A percentile compares a stretch with the other conserved stretches of the same genome.
Evolutionary conservation across 2,113 vertebrate species (phyloP).

Genomic region (Cheilinus undulatus): DNA sequence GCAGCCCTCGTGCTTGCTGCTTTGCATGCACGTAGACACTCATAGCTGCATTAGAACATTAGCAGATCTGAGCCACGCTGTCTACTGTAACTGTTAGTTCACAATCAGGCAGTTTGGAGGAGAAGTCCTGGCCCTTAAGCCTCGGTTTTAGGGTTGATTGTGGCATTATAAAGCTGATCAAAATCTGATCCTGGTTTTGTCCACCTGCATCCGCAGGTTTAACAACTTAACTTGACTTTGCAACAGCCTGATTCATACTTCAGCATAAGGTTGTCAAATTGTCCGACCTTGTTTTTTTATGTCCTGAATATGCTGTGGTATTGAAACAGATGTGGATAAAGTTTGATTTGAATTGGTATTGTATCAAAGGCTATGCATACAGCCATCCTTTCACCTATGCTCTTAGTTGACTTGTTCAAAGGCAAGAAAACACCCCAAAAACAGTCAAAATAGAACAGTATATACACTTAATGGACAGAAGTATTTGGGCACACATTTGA

Average conservation of each 20-base stretch:
- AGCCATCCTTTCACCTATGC: too few species aligned
- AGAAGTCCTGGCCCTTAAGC: neutral
- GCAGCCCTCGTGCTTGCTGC: constrained; percentile 44
- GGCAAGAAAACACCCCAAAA: too few species aligned
- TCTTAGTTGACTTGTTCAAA: too few species aligned
- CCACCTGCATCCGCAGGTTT: neutral
- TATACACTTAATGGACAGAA: too few species aligned
- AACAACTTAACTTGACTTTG: neutral
- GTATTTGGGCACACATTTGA: too few species aligned
- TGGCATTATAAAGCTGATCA: neutral
- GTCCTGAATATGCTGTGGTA: too few species aligned
- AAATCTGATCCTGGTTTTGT: neutral
- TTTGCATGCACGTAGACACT: constrained; percentile 36
- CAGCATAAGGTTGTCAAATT: too few species aligned
- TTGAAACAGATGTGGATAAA: too few species aligned
- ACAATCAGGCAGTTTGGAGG: constrained; percentile 16
- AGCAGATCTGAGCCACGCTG: constrained; percentile 40
- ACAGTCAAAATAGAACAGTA: too few species aligned
- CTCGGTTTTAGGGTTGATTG: neutral
- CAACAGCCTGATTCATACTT: neutral
- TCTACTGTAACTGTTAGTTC: constrained; percentile 35
- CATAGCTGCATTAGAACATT: constrained; percentile 37
- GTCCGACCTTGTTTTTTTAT: too few species aligned
- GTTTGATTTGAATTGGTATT: too few species aligned
- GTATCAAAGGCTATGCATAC: too few species aligned